These are phyloP conservation scores for Athetis lepigone DNA, from an alignment of 2,888 invertebrate genomes.

Conservation along the genomic window DNA sequence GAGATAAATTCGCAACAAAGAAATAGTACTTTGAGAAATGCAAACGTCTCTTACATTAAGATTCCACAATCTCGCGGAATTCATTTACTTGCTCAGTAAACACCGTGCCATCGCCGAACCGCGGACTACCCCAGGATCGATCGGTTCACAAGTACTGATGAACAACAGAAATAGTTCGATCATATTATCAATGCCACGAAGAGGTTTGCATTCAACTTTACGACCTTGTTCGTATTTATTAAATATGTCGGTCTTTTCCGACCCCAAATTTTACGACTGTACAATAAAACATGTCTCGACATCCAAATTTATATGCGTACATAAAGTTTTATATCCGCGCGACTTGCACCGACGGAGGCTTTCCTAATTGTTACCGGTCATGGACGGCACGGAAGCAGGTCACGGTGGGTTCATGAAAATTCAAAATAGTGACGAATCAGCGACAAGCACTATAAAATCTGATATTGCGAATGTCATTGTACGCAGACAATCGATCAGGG, in stretches of 20 bases:
- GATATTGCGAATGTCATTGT: conserved; percentile 65
- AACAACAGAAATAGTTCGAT: conserved; percentile 81
- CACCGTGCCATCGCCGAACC: conserved; percentile 12
- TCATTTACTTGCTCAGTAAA: conserved; percentile 35
- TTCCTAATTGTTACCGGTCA: conserved; percentile 89
- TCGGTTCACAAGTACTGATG: conserved; percentile 64
- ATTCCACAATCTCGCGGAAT: conserved; percentile 29
- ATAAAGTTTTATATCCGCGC: conserved; percentile 90
- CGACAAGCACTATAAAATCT: conserved; percentile 69
- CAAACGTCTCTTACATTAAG: conserved; percentile 38
- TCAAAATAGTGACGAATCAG: conserved; percentile 72
- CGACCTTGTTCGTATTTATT: conserved; percentile 90
- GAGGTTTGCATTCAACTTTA: conserved; percentile 87
- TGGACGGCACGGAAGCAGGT: conserved; percentile 77
- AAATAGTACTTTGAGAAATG: conserved; percentile 46
- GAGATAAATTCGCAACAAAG: conserved; percentile 63
- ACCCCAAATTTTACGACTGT: conserved; percentile 89
- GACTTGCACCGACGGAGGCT: conserved; percentile 86
- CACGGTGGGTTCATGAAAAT: conserved; percentile 74
- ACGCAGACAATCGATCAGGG: conserved; percentile 64
- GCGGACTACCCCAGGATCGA: conserved; percentile 51
- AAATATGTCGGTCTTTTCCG: conserved; percentile 90
- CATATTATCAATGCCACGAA: conserved; percentile 86
- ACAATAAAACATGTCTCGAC: conserved; percentile 91
- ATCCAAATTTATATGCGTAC: conserved; percentile 90